Base-by-base conservation (phyloP, 2,888 invertebrate species). In the Cataglyphis livida region DNA sequence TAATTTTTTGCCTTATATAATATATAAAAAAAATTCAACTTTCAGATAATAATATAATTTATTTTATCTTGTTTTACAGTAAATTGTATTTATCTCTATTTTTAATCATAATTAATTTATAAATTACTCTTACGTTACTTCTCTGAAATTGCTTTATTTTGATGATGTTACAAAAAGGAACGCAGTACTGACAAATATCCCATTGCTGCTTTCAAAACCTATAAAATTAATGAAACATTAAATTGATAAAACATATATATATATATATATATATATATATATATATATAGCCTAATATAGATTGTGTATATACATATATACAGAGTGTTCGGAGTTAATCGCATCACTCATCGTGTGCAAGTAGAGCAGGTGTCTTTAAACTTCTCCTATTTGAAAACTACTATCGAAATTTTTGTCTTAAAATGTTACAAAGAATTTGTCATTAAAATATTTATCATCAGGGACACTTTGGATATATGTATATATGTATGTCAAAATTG, bases 111-210 rank as follows among this genome's bases (percentile, higher is more conserved):
- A 25, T 51, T 54, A 38, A 76, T 21, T 62, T 62, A 74, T 21
- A 66, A 32, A 76, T 66, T 51, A 64, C n/a, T 4, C 9, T 25
- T 64, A 15, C 12, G 25, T 25, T 25, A 35, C 35, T 18, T 18
- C 4, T 51, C 12, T 25, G 9, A 54, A n/a, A 61, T 35, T 18
- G 18, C 4, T 44, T 48, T 48, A 48, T 9, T 12, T 28, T 10
- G 62, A 38, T 9, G 18, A 32, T 21, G 5, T 74, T 79, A 71
- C 12, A 79, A 59, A 32, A 79, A 73, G 0, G 70, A 71, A 48
- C 71, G 73, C n/a, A 79, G n/a, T 18, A 73, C 71, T 15, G 73
- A 73, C 10, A 75, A 41, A 10, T 82, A 82, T 44, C 51, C 75
- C 65, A 75, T 82, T 5, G 75, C 65, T 41, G 74, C 66, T 57